Percentiles rank a stretch among this genome's conserved stretches.
Conservation (phyloP, 1,140 invertebrate species). For the Euborellia annulipes region DNA sequence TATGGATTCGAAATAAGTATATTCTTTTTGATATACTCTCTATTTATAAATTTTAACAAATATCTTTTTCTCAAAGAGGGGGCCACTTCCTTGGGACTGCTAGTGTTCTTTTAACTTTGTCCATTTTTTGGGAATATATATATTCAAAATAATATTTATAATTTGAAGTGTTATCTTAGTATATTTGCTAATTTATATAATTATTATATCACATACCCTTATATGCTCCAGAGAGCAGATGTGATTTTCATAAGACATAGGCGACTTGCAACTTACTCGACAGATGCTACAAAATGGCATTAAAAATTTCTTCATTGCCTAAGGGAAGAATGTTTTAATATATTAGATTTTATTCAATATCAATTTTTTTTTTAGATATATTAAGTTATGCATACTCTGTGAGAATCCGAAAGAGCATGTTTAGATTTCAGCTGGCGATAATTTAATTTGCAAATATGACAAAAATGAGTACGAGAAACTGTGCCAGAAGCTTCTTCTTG, state of each 20-base stretch:
- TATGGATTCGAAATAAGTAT: too few species aligned
- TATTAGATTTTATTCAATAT: neutral
- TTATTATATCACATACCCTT: conserved; percentile 35
- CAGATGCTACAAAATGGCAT: conserved; percentile 58
- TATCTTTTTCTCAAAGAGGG: too few species aligned
- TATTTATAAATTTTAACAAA: too few species aligned
- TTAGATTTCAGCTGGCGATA: conserved; percentile 56
- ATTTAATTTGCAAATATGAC: conserved; percentile 61
- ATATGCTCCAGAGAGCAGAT: conserved; percentile 62
- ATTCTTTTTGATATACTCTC: too few species aligned
- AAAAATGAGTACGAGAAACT: conserved; percentile 43
- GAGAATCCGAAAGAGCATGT: conserved; percentile 56
- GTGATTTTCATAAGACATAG: conserved; percentile 67
- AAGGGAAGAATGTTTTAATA: conserved; percentile 14
- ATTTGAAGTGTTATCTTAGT: neutral
- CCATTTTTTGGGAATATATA: too few species aligned
- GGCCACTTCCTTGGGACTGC: too few species aligned
- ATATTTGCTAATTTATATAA: conserved; percentile 1
- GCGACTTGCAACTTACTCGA: conserved; percentile 53
- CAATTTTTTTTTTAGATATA: neutral
- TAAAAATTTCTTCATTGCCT: conserved; percentile 65
- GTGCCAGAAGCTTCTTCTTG: conserved; percentile 46
- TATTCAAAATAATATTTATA: neutral
- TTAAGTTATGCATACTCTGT: conserved; percentile 24
- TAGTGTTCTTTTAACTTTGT: too few species aligned